These are phyloP conservation scores for Corvus hawaiiensis DNA, from an alignment of 2,113 vertebrate species.

Conservation along the genomic window DNA sequence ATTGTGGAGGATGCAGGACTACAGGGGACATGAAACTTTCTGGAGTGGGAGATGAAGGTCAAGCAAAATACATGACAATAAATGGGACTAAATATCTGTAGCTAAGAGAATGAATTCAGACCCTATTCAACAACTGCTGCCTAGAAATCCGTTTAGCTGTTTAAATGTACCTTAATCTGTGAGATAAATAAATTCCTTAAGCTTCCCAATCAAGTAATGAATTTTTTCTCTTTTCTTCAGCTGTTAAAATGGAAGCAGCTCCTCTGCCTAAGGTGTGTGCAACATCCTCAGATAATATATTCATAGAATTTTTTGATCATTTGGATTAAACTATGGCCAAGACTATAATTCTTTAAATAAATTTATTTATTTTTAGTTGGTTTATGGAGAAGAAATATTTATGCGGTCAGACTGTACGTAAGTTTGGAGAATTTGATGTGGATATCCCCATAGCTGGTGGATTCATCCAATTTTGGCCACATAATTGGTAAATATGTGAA, in stretches of 20 bases:
- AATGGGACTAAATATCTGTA: background rate
- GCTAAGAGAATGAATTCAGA: background rate
- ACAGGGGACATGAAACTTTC: background rate
- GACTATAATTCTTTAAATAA: background rate
- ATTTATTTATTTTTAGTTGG: background rate
- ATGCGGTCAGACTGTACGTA: background rate
- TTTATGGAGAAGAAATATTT: background rate
- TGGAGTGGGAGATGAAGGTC: background rate
- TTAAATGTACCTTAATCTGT: background rate
- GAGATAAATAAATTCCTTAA: background rate
- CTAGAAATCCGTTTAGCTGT: background rate
- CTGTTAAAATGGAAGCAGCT: background rate
- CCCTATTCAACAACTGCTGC: background rate
- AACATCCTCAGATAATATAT: background rate
- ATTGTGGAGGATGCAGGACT: background rate
- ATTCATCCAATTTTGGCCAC: background rate
- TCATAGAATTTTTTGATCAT: background rate
- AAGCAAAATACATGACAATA: background rate
- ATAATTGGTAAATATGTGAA: background rate
- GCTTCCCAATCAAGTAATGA: rapidly evolving
- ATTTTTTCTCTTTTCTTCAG: background rate
- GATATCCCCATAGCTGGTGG: background rate
- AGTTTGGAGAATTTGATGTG: background rate
- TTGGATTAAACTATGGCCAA: background rate
- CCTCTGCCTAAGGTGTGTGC: background rate